A percentile compares a stretch with the other conserved stretches of the same genome.
These are phyloP conservation scores for Drosophila aff. DNA, from an alignment of 1,140 invertebrate species.

Conservation along the genomic window DNA sequence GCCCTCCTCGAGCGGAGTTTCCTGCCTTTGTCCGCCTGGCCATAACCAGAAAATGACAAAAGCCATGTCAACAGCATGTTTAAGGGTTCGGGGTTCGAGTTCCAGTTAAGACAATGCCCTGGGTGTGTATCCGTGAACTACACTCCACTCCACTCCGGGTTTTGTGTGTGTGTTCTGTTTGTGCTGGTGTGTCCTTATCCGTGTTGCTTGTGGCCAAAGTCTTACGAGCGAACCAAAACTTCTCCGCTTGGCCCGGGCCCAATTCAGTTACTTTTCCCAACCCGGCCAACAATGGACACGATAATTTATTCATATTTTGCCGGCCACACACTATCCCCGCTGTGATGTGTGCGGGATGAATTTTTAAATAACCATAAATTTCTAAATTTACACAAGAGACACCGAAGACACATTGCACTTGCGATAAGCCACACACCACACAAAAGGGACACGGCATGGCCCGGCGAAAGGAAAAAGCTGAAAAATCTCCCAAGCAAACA, in stretches of 20 bases:
- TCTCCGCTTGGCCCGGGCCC: slow-evolving; percentile 46
- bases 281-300: slow-evolving; percentile 69
- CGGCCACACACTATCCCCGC: slow-evolving; percentile 43
- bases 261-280: slow-evolving; percentile 77
- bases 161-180: slow-evolving; percentile 9
- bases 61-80: slow-evolving; percentile 80
- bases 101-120: slow-evolving; percentile 71
- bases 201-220: slow-evolving; percentile 71
- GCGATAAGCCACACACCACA: slow-evolving; percentile 70
- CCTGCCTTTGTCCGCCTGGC: slow-evolving; percentile 73
- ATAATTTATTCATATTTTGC: slow-evolving; percentile 80
- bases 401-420: slow-evolving; percentile 78
- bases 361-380: slow-evolving; percentile 84
- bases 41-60: slow-evolving; percentile 82
- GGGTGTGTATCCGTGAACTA: slow-evolving; percentile 18
- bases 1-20: slow-evolving; percentile 24
- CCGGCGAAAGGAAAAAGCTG: slow-evolving; percentile 23
- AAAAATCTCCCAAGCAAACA: slow-evolving; percentile 71
- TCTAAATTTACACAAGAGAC: slow-evolving; percentile 82
- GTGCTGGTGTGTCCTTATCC: slow-evolving; percentile 43
- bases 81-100: slow-evolving; percentile 58
- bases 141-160: background rate
- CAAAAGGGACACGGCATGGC: slow-evolving; percentile 32
- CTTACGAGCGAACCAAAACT: slow-evolving; percentile 57
- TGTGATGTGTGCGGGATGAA: slow-evolving; percentile 47